Percentiles rank a stretch among this genome's conserved stretches.
Evolutionary conservation across 2,797 vertebrate species (phyloP).

Genomic region (Gouania willdenowi): DNA sequence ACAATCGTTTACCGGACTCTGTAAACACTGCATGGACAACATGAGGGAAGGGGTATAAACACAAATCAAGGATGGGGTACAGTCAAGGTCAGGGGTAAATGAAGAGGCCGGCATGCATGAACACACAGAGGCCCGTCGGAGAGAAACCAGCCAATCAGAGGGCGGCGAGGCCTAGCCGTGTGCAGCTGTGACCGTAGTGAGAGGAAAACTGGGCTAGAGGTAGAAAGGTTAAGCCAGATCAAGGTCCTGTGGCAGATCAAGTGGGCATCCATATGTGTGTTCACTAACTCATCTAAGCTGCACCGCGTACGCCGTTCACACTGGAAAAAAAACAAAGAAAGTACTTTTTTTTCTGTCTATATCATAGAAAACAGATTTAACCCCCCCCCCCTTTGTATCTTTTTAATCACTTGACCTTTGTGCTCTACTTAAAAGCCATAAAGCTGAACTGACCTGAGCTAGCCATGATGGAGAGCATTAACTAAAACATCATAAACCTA

Average conservation of each 20-base stretch:
- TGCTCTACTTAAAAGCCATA: neutral
- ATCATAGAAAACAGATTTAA: neutral
- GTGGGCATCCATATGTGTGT: constrained; percentile 32
- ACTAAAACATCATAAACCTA: neutral
- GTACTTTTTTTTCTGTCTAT: neutral
- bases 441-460: constrained; percentile 4
- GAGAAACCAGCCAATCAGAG: constrained; percentile 35
- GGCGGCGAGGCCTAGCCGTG: constrained; percentile 6
- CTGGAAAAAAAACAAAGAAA: neutral
- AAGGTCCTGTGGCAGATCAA: constrained; percentile 33
- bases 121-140: constrained; percentile 3
- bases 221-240: constrained; percentile 59
- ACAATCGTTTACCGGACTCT: no score
- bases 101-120: constrained; percentile 7
- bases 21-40: no score
- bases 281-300: constrained; percentile 21
- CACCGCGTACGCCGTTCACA: neutral
- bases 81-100: constrained; percentile 22
- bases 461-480: constrained; percentile 1
- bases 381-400: neutral
- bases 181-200: constrained; percentile 24
- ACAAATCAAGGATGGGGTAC: neutral
- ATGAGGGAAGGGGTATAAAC: no score
- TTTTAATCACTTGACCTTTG: neutral
- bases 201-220: constrained; percentile 39